phyloP scores from a whole-genome alignment of 1,140 invertebrate species.

The Sitobion miscanthi region DNA sequence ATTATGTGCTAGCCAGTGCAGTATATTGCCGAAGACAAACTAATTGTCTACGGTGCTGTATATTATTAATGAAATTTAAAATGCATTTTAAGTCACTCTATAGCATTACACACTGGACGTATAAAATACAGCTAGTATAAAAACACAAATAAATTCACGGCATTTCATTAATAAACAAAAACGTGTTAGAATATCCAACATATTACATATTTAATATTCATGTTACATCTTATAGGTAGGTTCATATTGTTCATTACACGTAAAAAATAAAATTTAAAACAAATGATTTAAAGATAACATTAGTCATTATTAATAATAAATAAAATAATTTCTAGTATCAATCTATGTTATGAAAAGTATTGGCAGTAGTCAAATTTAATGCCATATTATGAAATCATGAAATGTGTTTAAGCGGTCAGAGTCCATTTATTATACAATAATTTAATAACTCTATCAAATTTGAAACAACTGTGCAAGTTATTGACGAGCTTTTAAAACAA shows the following conservation, averaged over 20 bases:
- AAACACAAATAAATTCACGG: not conserved
- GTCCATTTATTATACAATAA: not conserved
- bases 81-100: not conserved
- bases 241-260: not conserved
- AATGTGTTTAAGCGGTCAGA: not conserved
- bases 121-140: not conserved
- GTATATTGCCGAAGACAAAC: not conserved
- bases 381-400: not conserved
- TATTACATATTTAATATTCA: not conserved
- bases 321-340: not conserved
- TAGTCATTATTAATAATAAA: not conserved
- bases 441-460: not conserved
- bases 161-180: not conserved
- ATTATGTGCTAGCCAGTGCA: not conserved
- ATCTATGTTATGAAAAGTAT: not conserved
- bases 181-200: not conserved
- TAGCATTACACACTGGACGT: not conserved
- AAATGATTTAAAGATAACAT: not conserved
- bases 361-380: not conserved
- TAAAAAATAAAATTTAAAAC: not conserved
- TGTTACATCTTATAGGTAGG: not conserved
- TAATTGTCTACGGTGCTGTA: not conserved
- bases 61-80: slow-evolving; percentile 2
- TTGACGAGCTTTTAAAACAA: not conserved
- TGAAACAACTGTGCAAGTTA: not conserved